Base-by-base conservation (phyloP, 2,888 invertebrate species). In the Agrotis clavis region DNA sequence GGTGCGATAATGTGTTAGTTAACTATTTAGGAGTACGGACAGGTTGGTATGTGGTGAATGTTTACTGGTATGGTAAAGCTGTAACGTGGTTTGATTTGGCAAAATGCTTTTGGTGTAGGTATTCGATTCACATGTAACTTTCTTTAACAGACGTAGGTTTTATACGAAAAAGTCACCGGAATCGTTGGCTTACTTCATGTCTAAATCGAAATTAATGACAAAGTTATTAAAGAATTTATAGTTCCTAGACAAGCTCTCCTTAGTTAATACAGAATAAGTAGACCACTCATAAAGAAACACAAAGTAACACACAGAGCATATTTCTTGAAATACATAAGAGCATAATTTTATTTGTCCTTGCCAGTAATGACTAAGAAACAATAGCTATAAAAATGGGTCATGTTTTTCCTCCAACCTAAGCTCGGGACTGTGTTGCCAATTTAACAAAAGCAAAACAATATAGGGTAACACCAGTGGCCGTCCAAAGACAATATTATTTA, bases 401-500 rank as follows among this genome's bases (percentile, higher is more conserved):
- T 86, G 87, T 92, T 93, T 91, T 92, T 92, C 86, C 77, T 76
- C 66, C 45, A 81, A 79, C 86, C 84, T 70, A 62, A 73, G 67
- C 61, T 53, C 54, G 51, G 45, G 61, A 51, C 70, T 72, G 86
- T 92, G 87, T 92, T 91, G 92, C 92, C 87, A 93, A 93, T 89
- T 84, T 80, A 69, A 92, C 91, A 92, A 92, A 88, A 89, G 82
- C 77, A 87, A 88, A n/a, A 94, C 93, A 94, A 94, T 90, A 82
- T 78, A 80, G 89, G 83, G 93, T 95, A 96, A 96, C 91, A 95
- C 95, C 94, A 91, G 96, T 95, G 95, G 95, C 94, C 84, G 86
- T 88, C 77, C 79, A 88, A 86, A 90, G 87, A 90, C 91, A 91
- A 91, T 92, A 92, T 90, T 91, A 90, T 95, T 94, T 95, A 94